Conservation (phyloP, 2,888 invertebrate genomes). For the Thumatha senex region DNA sequence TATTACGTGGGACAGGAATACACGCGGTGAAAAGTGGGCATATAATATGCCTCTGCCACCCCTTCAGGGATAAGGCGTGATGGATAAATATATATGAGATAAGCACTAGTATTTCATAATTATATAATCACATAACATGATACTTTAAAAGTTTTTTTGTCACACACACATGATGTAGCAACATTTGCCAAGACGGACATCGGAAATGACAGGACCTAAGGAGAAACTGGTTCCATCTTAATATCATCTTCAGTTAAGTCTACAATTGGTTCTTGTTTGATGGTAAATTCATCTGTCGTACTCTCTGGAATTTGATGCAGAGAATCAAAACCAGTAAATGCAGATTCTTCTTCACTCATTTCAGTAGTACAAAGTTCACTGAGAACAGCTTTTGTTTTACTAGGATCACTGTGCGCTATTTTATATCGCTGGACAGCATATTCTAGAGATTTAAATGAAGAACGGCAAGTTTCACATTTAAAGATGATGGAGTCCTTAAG, state of each 20-base stretch:
- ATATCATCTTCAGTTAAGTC: constrained; percentile 24
- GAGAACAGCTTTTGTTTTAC: constrained; percentile 56
- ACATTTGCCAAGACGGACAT: no score
- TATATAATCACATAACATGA: no score
- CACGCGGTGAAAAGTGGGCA: no score
- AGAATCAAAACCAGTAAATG: constrained; percentile 39
- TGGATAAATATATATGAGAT: no score
- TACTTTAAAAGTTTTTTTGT: no score
- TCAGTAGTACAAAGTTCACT: constrained; percentile 69
- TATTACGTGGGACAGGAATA: no score
- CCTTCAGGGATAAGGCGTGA: no score
- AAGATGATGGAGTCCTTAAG: constrained; percentile 52
- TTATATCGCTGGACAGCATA: constrained; percentile 59
- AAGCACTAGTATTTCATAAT: no score
- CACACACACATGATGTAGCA: no score
- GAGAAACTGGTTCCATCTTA: constrained; percentile 47
- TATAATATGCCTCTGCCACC: no score
- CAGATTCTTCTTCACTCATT: constrained; percentile 62
- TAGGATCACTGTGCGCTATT: constrained; percentile 33
- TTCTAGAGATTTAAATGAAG: constrained; percentile 54
- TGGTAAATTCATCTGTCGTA: constrained; percentile 42
- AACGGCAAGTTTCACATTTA: constrained; percentile 52
- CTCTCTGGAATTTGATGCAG: constrained; percentile 56
- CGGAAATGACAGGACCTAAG: constrained; percentile 11
- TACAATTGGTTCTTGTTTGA: constrained; percentile 38